A percentile compares a stretch with the other conserved stretches of the same genome.
Conservation (phyloP, 1,140 invertebrate species). For the Pararge aegeria region DNA sequence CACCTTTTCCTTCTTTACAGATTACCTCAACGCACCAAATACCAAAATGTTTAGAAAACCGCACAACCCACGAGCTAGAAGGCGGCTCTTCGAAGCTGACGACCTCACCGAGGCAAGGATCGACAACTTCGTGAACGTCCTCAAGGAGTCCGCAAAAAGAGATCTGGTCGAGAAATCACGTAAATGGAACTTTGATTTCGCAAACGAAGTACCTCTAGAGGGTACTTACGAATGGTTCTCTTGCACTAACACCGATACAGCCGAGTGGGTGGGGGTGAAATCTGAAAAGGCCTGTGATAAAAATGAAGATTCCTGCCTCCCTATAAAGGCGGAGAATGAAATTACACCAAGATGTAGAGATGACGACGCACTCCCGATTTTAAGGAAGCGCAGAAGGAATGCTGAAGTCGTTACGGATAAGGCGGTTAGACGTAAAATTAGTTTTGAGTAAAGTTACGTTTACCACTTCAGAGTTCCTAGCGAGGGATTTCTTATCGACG, state of each 20-base stretch:
- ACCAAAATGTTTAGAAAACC: conserved; percentile 40
- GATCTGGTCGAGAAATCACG: conserved; percentile 38
- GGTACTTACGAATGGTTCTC: conserved; percentile 44
- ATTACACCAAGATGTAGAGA: conserved; percentile 39
- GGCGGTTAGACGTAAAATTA: conserved; percentile 41
- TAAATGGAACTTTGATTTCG: conserved; percentile 60
- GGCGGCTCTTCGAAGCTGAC: conserved; percentile 45
- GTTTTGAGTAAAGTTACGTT: conserved; percentile 25
- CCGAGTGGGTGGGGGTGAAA: conserved; percentile 40
- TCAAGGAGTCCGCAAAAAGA: conserved; percentile 42
- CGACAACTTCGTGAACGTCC: conserved; percentile 48
- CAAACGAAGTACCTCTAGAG: conserved; percentile 48
- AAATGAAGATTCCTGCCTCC: conserved; percentile 25
- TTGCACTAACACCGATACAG: conserved; percentile 8
- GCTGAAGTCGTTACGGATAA: conserved; percentile 26
- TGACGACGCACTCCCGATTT: conserved; percentile 28
- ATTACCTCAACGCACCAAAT: conserved; percentile 49
- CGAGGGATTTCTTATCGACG: too few relatives aligned
- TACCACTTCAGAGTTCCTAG: too few relatives aligned
- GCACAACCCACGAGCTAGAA: conserved; percentile 35
- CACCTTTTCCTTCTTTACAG: conserved; percentile 41
- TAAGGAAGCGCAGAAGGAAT: conserved; percentile 43
- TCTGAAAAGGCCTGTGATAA: conserved; percentile 19
- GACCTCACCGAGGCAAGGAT: conserved; percentile 37
- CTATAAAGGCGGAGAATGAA: conserved; percentile 44